A percentile compares a stretch with the other conserved stretches of the same genome.
phyloP scores from a whole-genome alignment of 2,113 vertebrate species.

The Speoplatyrhinus poulsoni region DNA sequence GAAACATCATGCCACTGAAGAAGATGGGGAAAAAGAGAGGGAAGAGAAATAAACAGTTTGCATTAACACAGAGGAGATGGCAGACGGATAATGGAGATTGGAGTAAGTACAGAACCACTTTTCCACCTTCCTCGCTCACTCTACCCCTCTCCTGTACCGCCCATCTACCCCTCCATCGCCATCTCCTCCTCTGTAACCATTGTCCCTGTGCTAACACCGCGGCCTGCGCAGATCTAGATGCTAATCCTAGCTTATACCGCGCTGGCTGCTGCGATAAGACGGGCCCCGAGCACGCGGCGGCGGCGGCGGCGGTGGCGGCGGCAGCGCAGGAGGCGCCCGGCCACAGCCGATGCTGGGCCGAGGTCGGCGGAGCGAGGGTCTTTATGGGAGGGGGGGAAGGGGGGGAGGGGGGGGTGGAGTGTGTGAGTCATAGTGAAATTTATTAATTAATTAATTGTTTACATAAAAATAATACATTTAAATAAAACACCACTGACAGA shows the following conservation, averaged over 20 bases:
- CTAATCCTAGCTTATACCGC: constrained; percentile 79
- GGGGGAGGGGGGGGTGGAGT: constrained; percentile 17
- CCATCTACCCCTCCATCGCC: constrained; percentile 25
- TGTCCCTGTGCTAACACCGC: constrained; percentile 71
- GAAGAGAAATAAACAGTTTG: not conserved
- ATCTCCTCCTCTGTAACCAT: constrained; percentile 53
- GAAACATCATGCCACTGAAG: constrained; percentile 6
- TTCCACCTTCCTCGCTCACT: not conserved
- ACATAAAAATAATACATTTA: constrained; percentile 9
- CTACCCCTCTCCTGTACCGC: not conserved
- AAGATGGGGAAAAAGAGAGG: not conserved
- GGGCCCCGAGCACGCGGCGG: constrained; percentile 50
- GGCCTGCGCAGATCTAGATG: constrained; percentile 79
- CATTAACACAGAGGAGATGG: constrained; percentile 17
- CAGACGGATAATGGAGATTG: constrained; percentile 14
- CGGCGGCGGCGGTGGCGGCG: constrained; percentile 43
- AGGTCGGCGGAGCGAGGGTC: constrained; percentile 52
- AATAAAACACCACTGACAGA: constrained; percentile 20
- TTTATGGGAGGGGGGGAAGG: constrained; percentile 42
- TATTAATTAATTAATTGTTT: too few relatives aligned
- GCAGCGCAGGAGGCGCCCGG: constrained; percentile 70
- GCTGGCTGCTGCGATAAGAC: constrained; percentile 78
- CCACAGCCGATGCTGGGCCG: constrained; percentile 70
- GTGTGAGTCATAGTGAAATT: too few relatives aligned
- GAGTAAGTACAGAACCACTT: constrained; percentile 17